A percentile compares a stretch with the other conserved stretches of the same genome.
These are phyloP conservation scores for Prietella phreatophila DNA, from an alignment of 2,113 vertebrate genomes.

Conservation along the genomic window DNA sequence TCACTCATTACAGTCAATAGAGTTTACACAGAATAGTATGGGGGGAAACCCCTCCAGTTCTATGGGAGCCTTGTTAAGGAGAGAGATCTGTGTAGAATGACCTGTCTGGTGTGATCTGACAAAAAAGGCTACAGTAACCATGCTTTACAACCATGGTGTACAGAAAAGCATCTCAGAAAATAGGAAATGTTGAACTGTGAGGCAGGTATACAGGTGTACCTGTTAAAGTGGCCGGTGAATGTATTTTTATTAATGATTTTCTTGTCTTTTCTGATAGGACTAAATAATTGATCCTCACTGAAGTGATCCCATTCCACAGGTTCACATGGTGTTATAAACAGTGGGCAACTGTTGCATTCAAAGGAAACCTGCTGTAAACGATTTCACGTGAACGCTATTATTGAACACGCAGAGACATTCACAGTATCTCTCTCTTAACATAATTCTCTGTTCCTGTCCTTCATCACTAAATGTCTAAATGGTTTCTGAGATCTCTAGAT, in stretches of 20 bases:
- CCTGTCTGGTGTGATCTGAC: background rate
- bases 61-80: background rate
- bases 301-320: constrained; percentile 56
- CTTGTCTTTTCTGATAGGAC: constrained; percentile 6
- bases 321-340: constrained; percentile 49
- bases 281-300: constrained; percentile 58
- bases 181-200: background rate
- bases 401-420: constrained; percentile 49
- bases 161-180: background rate
- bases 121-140: background rate
- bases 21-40: background rate
- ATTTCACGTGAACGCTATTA: constrained; percentile 55
- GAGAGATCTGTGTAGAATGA: background rate
- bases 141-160: background rate
- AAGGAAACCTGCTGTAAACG: constrained; percentile 57
- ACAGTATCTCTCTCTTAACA: constrained; percentile 4
- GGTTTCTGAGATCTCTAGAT: constrained; percentile 24
- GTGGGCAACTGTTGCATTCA: constrained; percentile 55
- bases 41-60: no score
- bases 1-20: background rate
- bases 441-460: background rate
- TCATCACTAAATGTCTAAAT: constrained; percentile 41
- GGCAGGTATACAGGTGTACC: background rate
- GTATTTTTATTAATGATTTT: background rate
- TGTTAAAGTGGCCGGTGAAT: background rate